A percentile compares a stretch with the other conserved stretches of the same genome.
These are phyloP conservation scores for Neodiprion pinetum DNA, from an alignment of 1,140 invertebrate species.

Conservation along the genomic window DNA sequence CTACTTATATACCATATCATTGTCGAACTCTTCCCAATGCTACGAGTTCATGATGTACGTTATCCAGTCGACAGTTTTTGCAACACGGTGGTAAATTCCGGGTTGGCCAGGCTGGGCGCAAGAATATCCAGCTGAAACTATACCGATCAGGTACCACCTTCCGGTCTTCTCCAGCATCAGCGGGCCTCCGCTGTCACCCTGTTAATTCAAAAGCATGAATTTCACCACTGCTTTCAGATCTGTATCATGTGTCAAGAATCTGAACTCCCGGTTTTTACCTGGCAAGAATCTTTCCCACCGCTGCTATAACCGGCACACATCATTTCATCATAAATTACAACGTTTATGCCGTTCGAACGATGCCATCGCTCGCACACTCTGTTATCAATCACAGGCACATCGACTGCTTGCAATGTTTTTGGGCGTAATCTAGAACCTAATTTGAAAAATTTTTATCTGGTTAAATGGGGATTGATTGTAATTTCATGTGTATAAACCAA, in stretches of 20 bases:
- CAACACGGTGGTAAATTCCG: constrained; percentile 93
- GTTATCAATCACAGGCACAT: constrained; percentile 91
- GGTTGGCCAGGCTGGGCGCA: constrained; percentile 91
- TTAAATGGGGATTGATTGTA: constrained; percentile 8
- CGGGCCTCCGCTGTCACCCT: constrained; percentile 89
- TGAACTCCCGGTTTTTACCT: constrained; percentile 60
- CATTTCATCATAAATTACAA: constrained; percentile 96
- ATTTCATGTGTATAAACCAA: neutral
- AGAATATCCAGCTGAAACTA: constrained; percentile 92
- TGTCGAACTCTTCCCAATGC: constrained; percentile 9
- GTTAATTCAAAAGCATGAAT: constrained; percentile 48
- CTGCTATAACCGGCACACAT: constrained; percentile 93
- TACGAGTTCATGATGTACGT: constrained; percentile 61
- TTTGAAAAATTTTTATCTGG: constrained; percentile 16
- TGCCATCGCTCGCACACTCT: constrained; percentile 84
- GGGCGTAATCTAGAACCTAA: constrained; percentile 84
- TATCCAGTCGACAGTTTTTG: constrained; percentile 94
- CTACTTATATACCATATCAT: too few species aligned
- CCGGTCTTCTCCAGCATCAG: constrained; percentile 86
- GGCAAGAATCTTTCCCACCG: constrained; percentile 86
- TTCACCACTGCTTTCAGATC: neutral
- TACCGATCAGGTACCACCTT: constrained; percentile 88
- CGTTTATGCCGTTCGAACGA: constrained; percentile 85
- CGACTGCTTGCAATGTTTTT: constrained; percentile 90
- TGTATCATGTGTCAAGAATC: too few species aligned